These are phyloP conservation scores for Sakesphorus luctuosus DNA, from an alignment of 2,113 vertebrate species.

Conservation along the genomic window DNA sequence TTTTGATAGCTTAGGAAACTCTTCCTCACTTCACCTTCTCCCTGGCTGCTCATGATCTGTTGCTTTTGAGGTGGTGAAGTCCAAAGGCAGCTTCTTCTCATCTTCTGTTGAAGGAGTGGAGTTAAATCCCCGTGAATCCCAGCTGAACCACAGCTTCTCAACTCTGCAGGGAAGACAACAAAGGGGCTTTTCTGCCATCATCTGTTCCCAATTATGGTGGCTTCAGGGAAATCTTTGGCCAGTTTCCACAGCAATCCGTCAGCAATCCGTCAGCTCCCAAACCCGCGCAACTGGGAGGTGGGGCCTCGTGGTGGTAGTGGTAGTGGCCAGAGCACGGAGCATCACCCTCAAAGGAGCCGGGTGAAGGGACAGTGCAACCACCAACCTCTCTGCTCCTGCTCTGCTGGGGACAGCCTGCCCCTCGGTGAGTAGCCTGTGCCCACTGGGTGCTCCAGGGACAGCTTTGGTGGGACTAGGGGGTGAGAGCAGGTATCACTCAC, in stretches of 20 bases:
- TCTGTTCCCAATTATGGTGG: background rate
- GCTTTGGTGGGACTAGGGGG: background rate
- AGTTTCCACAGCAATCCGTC: background rate
- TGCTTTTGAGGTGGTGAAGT: background rate
- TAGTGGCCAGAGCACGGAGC: background rate
- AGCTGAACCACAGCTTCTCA: background rate
- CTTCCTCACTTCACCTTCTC: background rate
- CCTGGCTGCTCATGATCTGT: background rate
- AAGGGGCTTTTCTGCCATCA: background rate
- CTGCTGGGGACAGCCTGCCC: background rate
- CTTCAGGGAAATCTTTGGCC: slow-evolving; percentile 42
- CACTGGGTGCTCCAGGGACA: rapidly evolving
- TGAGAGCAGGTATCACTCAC: background rate
- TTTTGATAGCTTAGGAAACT: background rate
- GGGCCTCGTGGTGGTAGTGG: background rate
- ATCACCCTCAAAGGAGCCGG: background rate
- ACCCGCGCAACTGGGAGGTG: slow-evolving; percentile 27
- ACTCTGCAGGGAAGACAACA: rapidly evolving
- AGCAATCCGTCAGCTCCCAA: background rate
- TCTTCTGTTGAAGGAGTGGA: background rate
- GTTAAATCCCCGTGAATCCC: background rate
- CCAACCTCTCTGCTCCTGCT: background rate
- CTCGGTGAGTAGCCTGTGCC: slow-evolving; percentile 23
- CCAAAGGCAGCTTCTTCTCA: background rate
- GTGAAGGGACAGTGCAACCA: background rate